These are phyloP conservation scores for Siphamia tubifer DNA, from an alignment of 2,113 vertebrate species.

Conservation along the genomic window DNA sequence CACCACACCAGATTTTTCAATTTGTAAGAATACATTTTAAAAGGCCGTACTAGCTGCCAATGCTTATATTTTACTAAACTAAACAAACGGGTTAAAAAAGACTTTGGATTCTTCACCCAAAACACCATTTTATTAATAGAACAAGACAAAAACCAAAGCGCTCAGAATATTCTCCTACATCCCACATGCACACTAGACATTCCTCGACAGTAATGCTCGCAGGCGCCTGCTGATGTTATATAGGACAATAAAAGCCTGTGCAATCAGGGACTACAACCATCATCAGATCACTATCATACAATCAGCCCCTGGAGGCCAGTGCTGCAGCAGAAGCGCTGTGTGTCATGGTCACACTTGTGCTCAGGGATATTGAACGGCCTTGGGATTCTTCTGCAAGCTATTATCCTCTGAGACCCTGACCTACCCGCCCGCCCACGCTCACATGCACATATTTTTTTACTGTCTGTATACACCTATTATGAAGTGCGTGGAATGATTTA, in stretches of 20 bases:
- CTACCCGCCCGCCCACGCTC: constrained; percentile 1
- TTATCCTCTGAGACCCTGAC: constrained; percentile 11
- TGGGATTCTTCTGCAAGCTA: constrained; percentile 20
- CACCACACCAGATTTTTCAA: no score
- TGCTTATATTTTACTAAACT: not conserved
- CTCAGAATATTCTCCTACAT: not conserved
- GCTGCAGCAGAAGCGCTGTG: constrained; percentile 1
- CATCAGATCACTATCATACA: constrained; percentile 55
- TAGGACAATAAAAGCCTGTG: constrained; percentile 48
- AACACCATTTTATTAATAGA: not conserved
- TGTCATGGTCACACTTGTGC: constrained; percentile 53
- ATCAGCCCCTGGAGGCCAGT: constrained; percentile 42
- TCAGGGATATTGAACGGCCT: constrained; percentile 44
- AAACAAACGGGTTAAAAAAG: not conserved
- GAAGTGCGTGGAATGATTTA: no score
- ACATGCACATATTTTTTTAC: not conserved
- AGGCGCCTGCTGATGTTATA: constrained; percentile 35
- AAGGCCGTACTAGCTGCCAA: not conserved
- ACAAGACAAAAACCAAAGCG: not conserved
- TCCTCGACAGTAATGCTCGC: constrained; percentile 6
- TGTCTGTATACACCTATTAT: no score
- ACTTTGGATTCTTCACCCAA: not conserved
- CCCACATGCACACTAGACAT: not conserved
- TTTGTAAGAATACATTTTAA: constrained; percentile 1
- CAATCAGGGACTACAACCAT: constrained; percentile 51